phyloP scores from a whole-genome alignment of 2,113 vertebrate species.

The Callorhinus ursinus region DNA sequence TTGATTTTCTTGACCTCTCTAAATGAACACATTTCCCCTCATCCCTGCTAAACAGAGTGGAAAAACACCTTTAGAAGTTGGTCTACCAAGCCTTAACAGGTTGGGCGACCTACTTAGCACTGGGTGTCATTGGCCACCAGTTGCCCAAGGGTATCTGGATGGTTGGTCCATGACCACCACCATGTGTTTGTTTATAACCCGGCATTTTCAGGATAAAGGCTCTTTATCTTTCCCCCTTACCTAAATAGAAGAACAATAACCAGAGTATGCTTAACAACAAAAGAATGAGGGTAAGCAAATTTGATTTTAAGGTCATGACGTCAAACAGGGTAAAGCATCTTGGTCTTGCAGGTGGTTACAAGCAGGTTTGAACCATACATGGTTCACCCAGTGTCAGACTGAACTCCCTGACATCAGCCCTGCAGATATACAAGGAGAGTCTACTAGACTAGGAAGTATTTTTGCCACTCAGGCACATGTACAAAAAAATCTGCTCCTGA shows the following conservation, averaged over 20 bases:
- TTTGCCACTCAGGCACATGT: neutral
- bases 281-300: slow-evolving; percentile 56
- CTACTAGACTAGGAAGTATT: neutral
- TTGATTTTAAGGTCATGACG: slow-evolving; percentile 58
- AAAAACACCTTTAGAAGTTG: slow-evolving; percentile 41
- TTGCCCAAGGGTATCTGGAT: neutral
- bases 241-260: slow-evolving; percentile 59
- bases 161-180: neutral
- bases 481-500: neutral
- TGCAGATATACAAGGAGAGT: neutral
- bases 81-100: neutral
- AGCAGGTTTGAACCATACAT: neutral
- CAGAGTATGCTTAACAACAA: slow-evolving; percentile 49
- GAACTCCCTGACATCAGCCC: neutral
- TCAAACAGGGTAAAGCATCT: slow-evolving; percentile 32
- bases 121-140: neutral
- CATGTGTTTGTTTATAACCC: neutral
- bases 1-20: slow-evolving; percentile 19
- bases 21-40: neutral
- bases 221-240: slow-evolving; percentile 50
- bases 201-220: neutral
- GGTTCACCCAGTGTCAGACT: neutral
- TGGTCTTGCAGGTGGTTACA: neutral
- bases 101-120: slow-evolving; percentile 55
- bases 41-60: slow-evolving; percentile 41